Evolutionary conservation across 2,113 vertebrate genomes (phyloP), one percentile per base, ranked within the genome.

Genomic region (Cacatua alba): DNA sequence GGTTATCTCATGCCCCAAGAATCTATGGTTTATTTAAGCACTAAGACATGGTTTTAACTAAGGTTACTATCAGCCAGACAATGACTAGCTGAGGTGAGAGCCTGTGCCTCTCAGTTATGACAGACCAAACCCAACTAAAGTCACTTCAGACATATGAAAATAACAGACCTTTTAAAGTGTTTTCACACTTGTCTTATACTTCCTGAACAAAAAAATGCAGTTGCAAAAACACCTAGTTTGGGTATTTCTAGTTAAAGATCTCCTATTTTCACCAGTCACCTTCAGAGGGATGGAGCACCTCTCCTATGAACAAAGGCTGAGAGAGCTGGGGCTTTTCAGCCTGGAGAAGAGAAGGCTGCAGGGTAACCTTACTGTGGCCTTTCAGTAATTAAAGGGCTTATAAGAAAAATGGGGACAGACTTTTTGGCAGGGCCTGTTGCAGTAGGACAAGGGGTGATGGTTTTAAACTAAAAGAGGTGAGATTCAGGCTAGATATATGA

Each of bases 11-110:
- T 7, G 19, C 49, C 84, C n/a, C 46, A 53, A 85, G 82, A 93
- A 88, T 85, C 33, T 87, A 43, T 60, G 29, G 5, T 37, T 94
- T 64, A 76, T 91, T 91, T 90, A 82, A 90, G 41, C 48, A 82
- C 35, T 60, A 87, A 82, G 33, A 18, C 12, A 29, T 17, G 33
- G 23, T 20, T 83, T 87, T 64, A 84, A 29, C 64, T 35, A 24
- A 60, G 28, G 76, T 65, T 77, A 29, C 39, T 63, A 18, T 82
- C 80, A 83, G 55, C 8, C 51, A 53, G 63, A 31, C 21, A 76
- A 41, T 9, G 23, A 44, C 49, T 60, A 59, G 16, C 14, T 62
- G 57, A 89, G 60, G 18, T 49, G 37, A 78, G 39, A 75, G 35
- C 11, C 52, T 74, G 14, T 62, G 26, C 12, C 28, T 28, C 44